These are phyloP conservation scores for Pseudomyrmex sp. DNA, from an alignment of 1,140 invertebrate genomes.

Conservation along the genomic window DNA sequence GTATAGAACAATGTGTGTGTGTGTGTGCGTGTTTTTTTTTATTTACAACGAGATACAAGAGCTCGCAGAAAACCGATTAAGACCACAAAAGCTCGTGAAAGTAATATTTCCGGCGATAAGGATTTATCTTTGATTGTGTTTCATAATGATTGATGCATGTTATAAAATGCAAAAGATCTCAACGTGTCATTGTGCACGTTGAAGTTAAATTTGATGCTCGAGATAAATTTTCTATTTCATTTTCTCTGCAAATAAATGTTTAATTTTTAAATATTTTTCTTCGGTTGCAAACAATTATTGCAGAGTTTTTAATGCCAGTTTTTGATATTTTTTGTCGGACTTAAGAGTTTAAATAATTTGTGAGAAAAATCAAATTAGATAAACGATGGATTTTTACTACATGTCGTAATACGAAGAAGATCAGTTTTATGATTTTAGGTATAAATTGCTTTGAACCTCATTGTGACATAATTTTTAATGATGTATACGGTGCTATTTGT, in stretches of 20 bases:
- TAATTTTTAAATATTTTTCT: not conserved
- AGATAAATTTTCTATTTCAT: not conserved
- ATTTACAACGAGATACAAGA: not conserved
- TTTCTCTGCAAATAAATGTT: not conserved
- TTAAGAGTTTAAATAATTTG: not conserved
- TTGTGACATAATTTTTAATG: too few relatives aligned
- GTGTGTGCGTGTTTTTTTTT: too few relatives aligned
- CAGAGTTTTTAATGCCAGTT: not conserved
- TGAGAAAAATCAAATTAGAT: not conserved
- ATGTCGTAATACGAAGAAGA: not conserved
- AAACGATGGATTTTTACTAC: not conserved
- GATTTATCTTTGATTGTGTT: constrained; percentile 24
- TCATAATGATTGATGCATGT: constrained; percentile 1
- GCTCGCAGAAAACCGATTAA: not conserved
- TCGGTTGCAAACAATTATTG: not conserved
- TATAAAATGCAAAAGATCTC: constrained; percentile 22
- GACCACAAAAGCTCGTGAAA: constrained; percentile 20
- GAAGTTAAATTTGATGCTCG: not conserved
- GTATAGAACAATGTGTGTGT: not conserved
- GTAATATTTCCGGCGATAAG: constrained; percentile 22
- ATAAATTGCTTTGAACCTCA: not conserved
- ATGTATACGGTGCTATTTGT: not conserved
- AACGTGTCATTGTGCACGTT: not conserved
- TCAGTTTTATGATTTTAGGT: not conserved
- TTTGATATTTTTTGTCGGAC: not conserved